Evolutionary conservation across 2,888 invertebrate genomes (phyloP).

Genomic region (Dryobota labecula): DNA sequence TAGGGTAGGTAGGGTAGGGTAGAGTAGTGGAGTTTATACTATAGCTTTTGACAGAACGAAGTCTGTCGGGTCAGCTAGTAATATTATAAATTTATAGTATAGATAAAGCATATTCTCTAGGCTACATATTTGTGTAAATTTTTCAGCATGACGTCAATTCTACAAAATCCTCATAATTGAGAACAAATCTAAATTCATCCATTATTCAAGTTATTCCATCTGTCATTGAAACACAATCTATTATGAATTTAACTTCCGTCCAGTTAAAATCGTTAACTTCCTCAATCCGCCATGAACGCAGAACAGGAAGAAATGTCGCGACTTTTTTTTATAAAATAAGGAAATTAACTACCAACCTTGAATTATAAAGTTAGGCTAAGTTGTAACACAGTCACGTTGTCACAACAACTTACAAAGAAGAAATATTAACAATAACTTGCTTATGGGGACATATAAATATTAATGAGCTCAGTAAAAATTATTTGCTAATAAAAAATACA

Average conservation of each 20-base stretch:
- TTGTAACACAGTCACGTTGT: conserved; percentile 16
- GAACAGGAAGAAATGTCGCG: conserved; percentile 32
- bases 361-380: conserved; percentile 12
- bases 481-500: not conserved
- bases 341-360: conserved; percentile 36
- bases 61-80: too few relatives aligned
- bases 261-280: conserved; percentile 27
- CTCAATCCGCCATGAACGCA: conserved; percentile 26
- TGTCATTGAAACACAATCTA: conserved; percentile 3
- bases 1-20: too few relatives aligned
- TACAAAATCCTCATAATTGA: not conserved
- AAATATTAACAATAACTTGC: not conserved
- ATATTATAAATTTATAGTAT: too few relatives aligned
- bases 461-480: conserved; percentile 20
- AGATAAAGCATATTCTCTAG: too few relatives aligned
- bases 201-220: not conserved
- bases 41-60: too few relatives aligned
- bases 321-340: conserved; percentile 28
- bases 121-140: too few relatives aligned
- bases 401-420: not conserved
- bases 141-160: too few relatives aligned
- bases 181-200: not conserved
- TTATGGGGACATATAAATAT: not conserved
- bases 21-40: too few relatives aligned
- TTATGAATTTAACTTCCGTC: conserved; percentile 23